phyloP scores from a whole-genome alignment of 2,888 invertebrate genomes.

The Acanthosepion lycidas region DNA sequence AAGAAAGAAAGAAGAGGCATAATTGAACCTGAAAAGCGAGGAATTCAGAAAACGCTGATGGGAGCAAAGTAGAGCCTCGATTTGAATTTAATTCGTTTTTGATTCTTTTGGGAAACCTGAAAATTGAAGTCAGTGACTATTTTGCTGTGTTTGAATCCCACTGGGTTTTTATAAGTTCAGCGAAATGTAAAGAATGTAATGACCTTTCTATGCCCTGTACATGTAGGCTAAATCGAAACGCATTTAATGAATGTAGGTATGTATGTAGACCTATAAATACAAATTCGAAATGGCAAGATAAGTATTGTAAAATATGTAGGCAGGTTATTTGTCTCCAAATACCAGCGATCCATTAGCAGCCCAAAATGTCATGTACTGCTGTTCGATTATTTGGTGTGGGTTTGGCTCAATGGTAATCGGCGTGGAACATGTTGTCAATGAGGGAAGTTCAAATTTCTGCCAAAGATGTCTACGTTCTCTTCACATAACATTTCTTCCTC shows the following conservation, averaged over 20 bases:
- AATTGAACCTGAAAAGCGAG: background rate
- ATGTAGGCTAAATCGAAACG: background rate
- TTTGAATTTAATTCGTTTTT: slow-evolving; percentile 25
- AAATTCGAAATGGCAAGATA: background rate
- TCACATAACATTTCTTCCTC: too few relatives aligned
- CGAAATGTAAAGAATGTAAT: background rate
- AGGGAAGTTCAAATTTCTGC: too few relatives aligned
- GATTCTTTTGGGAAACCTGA: background rate
- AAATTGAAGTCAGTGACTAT: background rate
- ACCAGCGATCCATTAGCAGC: background rate
- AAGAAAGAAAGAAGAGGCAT: background rate
- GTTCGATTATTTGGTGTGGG: background rate
- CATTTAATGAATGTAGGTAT: background rate
- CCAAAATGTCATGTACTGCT: background rate
- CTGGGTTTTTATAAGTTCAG: background rate
- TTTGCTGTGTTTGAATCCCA: background rate
- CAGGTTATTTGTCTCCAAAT: background rate
- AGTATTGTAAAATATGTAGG: background rate
- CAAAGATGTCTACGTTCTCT: too few relatives aligned
- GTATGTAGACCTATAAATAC: background rate
- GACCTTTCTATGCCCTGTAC: background rate
- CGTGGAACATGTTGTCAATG: too few relatives aligned
- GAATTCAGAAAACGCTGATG: background rate
- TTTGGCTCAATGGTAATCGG: background rate
- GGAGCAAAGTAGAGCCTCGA: background rate